A percentile compares a stretch with the other conserved stretches of the same genome.
phyloP scores from a whole-genome alignment of 2,113 vertebrate species.

The Prunella himalayana region DNA sequence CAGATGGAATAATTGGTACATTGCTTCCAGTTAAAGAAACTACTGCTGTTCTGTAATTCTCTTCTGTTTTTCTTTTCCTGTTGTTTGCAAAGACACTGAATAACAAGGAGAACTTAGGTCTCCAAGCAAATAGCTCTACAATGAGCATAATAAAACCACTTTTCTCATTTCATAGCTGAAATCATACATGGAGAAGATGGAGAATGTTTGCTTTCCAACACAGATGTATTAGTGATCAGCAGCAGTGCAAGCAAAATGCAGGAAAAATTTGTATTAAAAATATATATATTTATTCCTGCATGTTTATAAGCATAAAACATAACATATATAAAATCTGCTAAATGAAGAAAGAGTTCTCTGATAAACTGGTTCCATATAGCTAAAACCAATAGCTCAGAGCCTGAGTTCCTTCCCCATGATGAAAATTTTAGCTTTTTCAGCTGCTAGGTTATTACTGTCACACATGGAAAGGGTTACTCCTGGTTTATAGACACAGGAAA shows the following conservation, averaged over 20 bases:
- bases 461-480: not conserved
- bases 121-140: not conserved
- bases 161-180: not conserved
- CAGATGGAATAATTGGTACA: not conserved
- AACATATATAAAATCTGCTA: not conserved
- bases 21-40: conserved; percentile 26
- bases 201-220: not conserved
- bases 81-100: not conserved
- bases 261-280: not conserved
- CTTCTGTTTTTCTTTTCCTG: not conserved
- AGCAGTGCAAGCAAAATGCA: not conserved
- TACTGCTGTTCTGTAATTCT: not conserved
- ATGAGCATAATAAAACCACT: not conserved
- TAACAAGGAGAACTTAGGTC: not conserved
- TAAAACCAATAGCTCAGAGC: not conserved
- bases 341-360: not conserved
- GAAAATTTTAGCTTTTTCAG: not conserved
- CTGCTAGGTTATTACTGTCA: not conserved
- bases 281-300: not conserved
- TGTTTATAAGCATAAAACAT: not conserved
- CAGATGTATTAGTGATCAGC: not conserved
- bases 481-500: not conserved
- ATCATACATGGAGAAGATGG: not conserved
- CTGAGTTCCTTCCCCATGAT: not conserved
- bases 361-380: not conserved